A percentile compares a stretch with the other conserved stretches of the same genome.
Conservation (phyloP, 37 sponge, comb jelly and placozoan species). For the Oscarella lobularis region DNA sequence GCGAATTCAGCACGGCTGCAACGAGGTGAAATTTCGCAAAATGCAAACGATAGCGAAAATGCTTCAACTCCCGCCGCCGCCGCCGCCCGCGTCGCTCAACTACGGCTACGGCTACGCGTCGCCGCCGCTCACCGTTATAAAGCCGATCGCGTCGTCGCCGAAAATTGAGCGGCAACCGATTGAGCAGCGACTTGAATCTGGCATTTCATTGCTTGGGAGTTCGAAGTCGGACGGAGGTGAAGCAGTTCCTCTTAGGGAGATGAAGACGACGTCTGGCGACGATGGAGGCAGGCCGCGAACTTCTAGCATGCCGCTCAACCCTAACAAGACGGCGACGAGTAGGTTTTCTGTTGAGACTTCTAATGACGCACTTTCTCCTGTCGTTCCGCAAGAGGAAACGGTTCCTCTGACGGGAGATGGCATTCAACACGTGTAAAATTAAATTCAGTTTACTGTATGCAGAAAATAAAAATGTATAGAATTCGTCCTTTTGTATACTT, state of each 20-base stretch:
- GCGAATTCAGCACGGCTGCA: constrained; percentile 36
- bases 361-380: too few species aligned
- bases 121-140: too few species aligned
- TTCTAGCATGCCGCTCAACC: too few species aligned
- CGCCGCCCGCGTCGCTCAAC: not conserved
- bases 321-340: too few species aligned
- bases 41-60: constrained; percentile 32
- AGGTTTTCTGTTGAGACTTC: too few species aligned
- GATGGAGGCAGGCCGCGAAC: not conserved
- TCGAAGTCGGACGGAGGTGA: not conserved
- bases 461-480: not conserved
- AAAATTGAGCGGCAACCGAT: too few species aligned
- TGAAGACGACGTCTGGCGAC: not conserved
- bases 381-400: too few species aligned
- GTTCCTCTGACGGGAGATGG: not conserved
- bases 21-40: constrained; percentile 37
- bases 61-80: constrained; percentile 32
- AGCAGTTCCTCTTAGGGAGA: not conserved
- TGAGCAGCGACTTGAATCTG: too few species aligned
- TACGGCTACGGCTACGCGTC: not conserved
- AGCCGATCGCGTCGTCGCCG: too few species aligned
- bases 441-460: not conserved
- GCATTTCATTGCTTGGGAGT: too few species aligned
- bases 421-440: not conserved
- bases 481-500: too few species aligned